Conservation (phyloP, 2,113 vertebrate genomes). For the Peromyscus leucopus region DNA sequence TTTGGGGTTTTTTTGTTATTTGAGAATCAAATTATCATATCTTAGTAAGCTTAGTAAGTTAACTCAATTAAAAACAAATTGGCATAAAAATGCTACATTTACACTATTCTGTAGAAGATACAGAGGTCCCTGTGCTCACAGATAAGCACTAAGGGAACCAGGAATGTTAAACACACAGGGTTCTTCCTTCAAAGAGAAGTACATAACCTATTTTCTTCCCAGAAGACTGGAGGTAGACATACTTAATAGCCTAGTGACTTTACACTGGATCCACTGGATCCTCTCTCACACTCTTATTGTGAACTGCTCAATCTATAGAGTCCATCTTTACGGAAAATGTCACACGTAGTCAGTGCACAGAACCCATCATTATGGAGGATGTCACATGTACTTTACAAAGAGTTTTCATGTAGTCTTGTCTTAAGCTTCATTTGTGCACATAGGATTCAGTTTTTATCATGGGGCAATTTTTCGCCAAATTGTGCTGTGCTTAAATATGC, state of each 20-base stretch:
- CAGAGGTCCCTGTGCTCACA: neutral
- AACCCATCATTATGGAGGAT: neutral
- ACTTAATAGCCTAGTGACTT: neutral
- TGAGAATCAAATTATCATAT: neutral
- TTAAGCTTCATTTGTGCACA: neutral
- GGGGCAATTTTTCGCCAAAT: neutral
- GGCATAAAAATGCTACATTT: neutral
- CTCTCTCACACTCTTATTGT: neutral
- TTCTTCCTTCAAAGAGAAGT: neutral
- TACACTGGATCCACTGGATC: neutral
- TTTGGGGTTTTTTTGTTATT: neutral
- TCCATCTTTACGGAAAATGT: neutral
- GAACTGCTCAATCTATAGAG: neutral
- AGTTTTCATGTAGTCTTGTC: too few relatives aligned
- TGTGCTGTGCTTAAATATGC: neutral
- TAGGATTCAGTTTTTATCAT: neutral
- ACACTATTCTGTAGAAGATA: neutral
- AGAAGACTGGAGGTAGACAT: neutral
- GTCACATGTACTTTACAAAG: neutral
- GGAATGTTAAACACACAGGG: neutral
- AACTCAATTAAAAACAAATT: constrained; percentile 32
- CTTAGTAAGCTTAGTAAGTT: neutral
- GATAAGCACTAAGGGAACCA: neutral
- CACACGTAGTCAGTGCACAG: neutral
- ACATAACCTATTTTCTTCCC: neutral